Evolutionary conservation across 2,797 vertebrate species (phyloP), one percentile per base, ranked within the genome.

Genomic region (Setipinna tenuifilis): DNA sequence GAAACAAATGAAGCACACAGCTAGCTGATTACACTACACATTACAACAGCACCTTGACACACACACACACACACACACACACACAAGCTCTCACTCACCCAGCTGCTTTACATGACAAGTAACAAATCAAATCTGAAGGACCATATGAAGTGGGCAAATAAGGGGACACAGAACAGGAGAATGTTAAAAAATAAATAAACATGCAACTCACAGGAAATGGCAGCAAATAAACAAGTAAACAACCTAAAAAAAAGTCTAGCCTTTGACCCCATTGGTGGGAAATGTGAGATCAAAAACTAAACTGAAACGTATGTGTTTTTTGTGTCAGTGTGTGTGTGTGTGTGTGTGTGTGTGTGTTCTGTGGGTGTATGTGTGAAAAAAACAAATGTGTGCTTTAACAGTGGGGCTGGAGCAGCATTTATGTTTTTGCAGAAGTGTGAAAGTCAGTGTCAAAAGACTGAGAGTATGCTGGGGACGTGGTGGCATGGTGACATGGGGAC

Each of bases 331-430:
- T 44, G 31, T 57, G 75, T 21, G 21, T 10, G 17, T 48, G 84
- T 61, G 25, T 86, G 59, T 54, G 50, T 54, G 14, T 54, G 50
- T 54, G 81, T 83, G 87, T 88, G 35, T 41, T 31, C 11, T 68
- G 25, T 68, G 62, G 28, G 25, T 28, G 62, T 68, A 5, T 61
- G 89, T 86, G 88, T 86, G 83, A 82, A n/a, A n/a, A n/a, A n/a
- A n/a, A n/a, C 21, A 23, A 83, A n/a, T 68, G 62, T 68, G 28
- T 17, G 5, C 35, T 41, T 78, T 2, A 44, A 44, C 14, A 75
- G 68, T 75, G 3, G 0, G 16, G 28, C 16, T 28, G 35, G 35
- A 75, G 68, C 68, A 35, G 68, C 16, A 41, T 75, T 6, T 19
- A 17, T 17, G 35, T 44, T 78, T 78, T 21, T 14, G 7, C 71